Evolutionary conservation across 1,140 invertebrate species (phyloP).

Genomic region (Drosophila guanche): DNA sequence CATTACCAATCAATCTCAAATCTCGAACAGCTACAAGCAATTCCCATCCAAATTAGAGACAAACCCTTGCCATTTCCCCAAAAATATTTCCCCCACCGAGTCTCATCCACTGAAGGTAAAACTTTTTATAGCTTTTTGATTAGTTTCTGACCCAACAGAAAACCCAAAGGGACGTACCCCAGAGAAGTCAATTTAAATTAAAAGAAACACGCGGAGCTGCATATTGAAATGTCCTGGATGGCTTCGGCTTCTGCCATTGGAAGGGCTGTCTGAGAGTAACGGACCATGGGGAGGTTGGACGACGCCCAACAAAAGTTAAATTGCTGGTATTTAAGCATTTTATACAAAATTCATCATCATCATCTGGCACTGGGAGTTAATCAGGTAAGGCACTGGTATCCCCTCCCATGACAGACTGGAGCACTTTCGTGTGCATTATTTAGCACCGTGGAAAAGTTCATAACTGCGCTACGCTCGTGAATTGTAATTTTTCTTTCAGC

Average conservation of each 20-base stretch:
- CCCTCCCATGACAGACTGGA: conserved; percentile 14
- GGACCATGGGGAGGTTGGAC: conserved; percentile 26
- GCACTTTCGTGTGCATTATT: conserved; percentile 74
- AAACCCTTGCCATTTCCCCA: not conserved
- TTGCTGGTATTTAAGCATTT: conserved; percentile 83
- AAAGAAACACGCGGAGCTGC: conserved; percentile 59
- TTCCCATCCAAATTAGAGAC: too few relatives aligned
- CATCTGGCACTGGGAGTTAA: conserved; percentile 61
- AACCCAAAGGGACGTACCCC: conserved; percentile 41
- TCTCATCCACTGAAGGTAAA: conserved; percentile 29
- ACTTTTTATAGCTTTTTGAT: conserved; percentile 82
- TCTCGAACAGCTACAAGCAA: too few relatives aligned
- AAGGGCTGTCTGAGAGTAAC: not conserved
- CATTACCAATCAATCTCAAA: too few relatives aligned
- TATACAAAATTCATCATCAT: conserved; percentile 82
- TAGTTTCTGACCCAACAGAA: conserved; percentile 61
- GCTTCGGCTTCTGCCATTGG: not conserved
- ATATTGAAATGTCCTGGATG: conserved; percentile 58
- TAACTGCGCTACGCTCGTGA: conserved; percentile 76
- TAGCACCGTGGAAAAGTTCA: conserved; percentile 80
- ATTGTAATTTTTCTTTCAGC: conserved; percentile 79
- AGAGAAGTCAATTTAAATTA: conserved; percentile 78
- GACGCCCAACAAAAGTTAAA: conserved; percentile 73
- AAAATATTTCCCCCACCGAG: conserved; percentile 6
- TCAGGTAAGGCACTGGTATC: conserved; percentile 42